Conservation (phyloP, 2,797 vertebrate genomes). For the Danio choprae region DNA sequence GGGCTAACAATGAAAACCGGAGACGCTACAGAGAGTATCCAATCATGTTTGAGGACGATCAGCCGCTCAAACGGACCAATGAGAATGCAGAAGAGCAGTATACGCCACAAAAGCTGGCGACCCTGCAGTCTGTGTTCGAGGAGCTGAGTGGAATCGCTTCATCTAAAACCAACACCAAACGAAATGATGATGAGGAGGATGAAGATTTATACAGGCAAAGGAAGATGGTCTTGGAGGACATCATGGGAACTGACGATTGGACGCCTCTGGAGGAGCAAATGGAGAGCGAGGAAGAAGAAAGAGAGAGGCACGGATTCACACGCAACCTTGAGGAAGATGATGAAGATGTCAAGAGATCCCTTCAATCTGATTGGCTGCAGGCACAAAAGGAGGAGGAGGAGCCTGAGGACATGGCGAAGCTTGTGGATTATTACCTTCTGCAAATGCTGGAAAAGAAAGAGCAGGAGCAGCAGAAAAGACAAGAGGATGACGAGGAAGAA, state of each 20-base stretch:
- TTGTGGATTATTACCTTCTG: constrained; percentile 88
- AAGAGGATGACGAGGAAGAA: constrained; percentile 67
- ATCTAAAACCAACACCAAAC: constrained; percentile 74
- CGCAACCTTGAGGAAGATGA: constrained; percentile 74
- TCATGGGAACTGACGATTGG: constrained; percentile 84
- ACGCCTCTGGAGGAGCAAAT: constrained; percentile 84
- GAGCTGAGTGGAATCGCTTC: constrained; percentile 88
- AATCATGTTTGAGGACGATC: constrained; percentile 81
- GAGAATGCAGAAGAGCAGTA: constrained; percentile 96
- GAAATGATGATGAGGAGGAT: constrained; percentile 81
- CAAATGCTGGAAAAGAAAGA: constrained; percentile 82
- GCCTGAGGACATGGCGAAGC: constrained; percentile 82
- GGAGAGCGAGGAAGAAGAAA: constrained; percentile 83
- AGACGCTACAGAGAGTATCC: constrained; percentile 80
- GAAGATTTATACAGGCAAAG: constrained; percentile 84
- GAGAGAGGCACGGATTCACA: constrained; percentile 79
- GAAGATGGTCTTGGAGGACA: constrained; percentile 85
- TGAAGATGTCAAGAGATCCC: constrained; percentile 74
- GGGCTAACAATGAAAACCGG: constrained; percentile 69
- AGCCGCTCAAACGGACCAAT: constrained; percentile 90
- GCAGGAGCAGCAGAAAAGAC: constrained; percentile 74
- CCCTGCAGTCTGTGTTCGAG: constrained; percentile 92
- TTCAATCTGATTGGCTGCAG: constrained; percentile 50
- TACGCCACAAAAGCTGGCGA: constrained; percentile 93
- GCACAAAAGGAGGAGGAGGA: constrained; percentile 68